A percentile compares a stretch with the other conserved stretches of the same genome.
phyloP scores from a whole-genome alignment of 2,113 vertebrate species.

The Pituophis catenifer region DNA sequence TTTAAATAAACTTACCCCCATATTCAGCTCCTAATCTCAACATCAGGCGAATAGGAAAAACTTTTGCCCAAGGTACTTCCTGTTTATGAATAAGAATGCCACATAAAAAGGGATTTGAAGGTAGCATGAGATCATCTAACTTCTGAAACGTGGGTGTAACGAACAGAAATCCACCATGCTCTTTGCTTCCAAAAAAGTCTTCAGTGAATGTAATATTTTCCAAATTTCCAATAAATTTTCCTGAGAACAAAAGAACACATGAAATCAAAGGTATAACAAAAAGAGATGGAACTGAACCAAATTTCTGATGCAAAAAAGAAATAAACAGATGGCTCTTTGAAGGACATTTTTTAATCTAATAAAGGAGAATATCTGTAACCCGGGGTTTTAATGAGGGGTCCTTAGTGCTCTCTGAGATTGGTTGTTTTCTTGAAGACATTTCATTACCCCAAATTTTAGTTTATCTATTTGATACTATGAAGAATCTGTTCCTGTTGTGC shows the following conservation, averaged over 20 bases:
- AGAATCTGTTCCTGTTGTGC: background rate
- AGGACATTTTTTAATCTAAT: background rate
- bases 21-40: constrained; percentile 86
- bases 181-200: constrained; percentile 84
- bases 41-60: constrained; percentile 90
- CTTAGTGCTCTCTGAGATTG: background rate
- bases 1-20: constrained; percentile 72
- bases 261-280: constrained; percentile 8
- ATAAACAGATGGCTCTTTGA: background rate
- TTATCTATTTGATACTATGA: background rate
- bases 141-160: constrained; percentile 84
- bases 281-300: background rate
- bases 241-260: constrained; percentile 66
- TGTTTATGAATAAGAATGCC: constrained; percentile 91
- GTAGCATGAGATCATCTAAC: constrained; percentile 76
- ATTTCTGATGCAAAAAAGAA: background rate
- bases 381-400: background rate
- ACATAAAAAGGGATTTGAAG: constrained; percentile 82
- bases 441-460: background rate
- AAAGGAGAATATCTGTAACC: background rate
- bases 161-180: constrained; percentile 92
- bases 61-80: constrained; percentile 95
- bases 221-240: constrained; percentile 84
- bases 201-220: constrained; percentile 88
- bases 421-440: background rate